Evolutionary conservation across 1,140 invertebrate genomes (phyloP).

Genomic region (Chironomus striatipennis): DNA sequence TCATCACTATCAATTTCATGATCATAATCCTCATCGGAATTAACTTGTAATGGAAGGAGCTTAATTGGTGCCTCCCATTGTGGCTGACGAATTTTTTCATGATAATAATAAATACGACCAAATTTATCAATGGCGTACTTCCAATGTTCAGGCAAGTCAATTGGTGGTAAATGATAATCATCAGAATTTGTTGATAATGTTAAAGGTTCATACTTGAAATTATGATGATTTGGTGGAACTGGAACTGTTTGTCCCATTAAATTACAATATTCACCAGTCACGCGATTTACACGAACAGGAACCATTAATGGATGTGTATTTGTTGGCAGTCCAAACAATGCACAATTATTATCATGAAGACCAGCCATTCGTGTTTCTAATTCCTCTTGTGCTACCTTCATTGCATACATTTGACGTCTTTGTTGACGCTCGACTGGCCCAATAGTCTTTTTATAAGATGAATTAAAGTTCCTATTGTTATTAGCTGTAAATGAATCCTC

Average conservation of each 20-base stretch:
- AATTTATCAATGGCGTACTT: slow-evolving; percentile 65
- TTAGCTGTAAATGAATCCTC: not conserved
- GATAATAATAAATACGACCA: slow-evolving; percentile 86
- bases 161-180: slow-evolving; percentile 42
- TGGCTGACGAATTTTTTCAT: slow-evolving; percentile 68
- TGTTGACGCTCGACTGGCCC: slow-evolving; percentile 55
- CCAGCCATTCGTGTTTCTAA: slow-evolving; percentile 52
- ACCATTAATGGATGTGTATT: slow-evolving; percentile 48
- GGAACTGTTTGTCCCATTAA: slow-evolving; percentile 36
- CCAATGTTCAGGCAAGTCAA: slow-evolving; percentile 77
- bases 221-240: slow-evolving; percentile 34
- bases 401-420: slow-evolving; percentile 64
- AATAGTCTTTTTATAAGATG: not conserved
- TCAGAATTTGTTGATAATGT: slow-evolving; percentile 31
- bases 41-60: slow-evolving; percentile 32
- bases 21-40: slow-evolving; percentile 27
- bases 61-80: slow-evolving; percentile 78
- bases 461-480: not conserved
- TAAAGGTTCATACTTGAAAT: slow-evolving; percentile 33
- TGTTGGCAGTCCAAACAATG: slow-evolving; percentile 48
- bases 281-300: slow-evolving; percentile 51
- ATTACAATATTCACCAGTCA: slow-evolving; percentile 51
- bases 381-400: slow-evolving; percentile 57
- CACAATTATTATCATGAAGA: slow-evolving; percentile 53
- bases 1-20: slow-evolving; percentile 28